Base-by-base conservation (phyloP, 2,797 vertebrate species). In the Crotalus adamanteus region DNA sequence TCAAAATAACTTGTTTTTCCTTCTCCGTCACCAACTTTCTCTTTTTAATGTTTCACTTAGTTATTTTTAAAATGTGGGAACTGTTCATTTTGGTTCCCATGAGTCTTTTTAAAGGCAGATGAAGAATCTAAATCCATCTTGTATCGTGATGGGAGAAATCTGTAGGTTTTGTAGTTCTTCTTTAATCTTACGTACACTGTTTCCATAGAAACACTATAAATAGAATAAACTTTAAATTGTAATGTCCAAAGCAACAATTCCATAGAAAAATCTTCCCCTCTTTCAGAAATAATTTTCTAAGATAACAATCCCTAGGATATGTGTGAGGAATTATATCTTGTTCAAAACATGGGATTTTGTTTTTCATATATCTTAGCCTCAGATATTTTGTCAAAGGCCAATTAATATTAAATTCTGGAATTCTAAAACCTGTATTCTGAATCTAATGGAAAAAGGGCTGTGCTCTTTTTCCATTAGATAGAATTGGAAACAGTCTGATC, bases 141-240 rank as follows among this genome's bases (percentile, higher is more conserved):
- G 0, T 93, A 91, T 95, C 94, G 91, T 0, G 18, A n/a, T 42
- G 94, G 94, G 69, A 93, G 93, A 94, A 93, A 93, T 95, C 96
- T 91, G 96, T 93, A 95, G 95, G 94, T 95, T 97, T 95, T 94
- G 83, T 90, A 94, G 95, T 93, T 95, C 91, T 97, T 95, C 94
- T 94, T 91, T 95, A 94, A 53, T 92, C 94, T 87, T 88, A 86
- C 31, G 93, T 96, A 95, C 90, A 93, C 94, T 31, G 97, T 98
- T 98, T 97, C 98, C 98, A 98, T 98, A 98, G 98, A 98, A 97
- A 98, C 96, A 92, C 96, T 97, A 98, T 97, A 98, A 98, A 97
- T 98, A 98, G 97, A 97, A 97, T 94, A 95, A 97, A 95, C 95
- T 97, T 95, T 92, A 89, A 96, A 95, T 96, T 92, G 59, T 93